Evolutionary conservation across 2,888 invertebrate genomes (phyloP).

Genomic region (Perdita meconis): DNA sequence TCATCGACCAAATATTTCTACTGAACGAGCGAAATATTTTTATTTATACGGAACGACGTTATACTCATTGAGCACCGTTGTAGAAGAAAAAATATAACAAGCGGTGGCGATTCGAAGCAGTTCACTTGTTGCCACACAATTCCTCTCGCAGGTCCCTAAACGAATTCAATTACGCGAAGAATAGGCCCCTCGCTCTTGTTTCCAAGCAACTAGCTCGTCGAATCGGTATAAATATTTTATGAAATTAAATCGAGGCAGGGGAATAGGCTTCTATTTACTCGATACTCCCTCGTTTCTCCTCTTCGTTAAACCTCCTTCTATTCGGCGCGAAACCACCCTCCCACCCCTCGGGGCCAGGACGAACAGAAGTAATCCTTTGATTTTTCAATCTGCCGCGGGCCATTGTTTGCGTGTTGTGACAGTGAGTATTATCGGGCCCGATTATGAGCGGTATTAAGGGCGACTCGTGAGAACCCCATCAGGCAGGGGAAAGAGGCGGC

Average conservation of each 20-base stretch:
- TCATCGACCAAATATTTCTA: too few species aligned
- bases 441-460: conserved; percentile 75
- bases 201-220: conserved; percentile 19
- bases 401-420: conserved; percentile 76
- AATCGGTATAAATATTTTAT: conserved; percentile 36
- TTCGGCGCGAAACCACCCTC: conserved; percentile 13
- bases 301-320: background rate
- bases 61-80: too few species aligned
- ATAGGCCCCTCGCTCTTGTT: background rate
- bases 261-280: conserved; percentile 15
- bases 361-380: conserved; percentile 62
- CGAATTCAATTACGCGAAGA: conserved; percentile 3
- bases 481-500: conserved; percentile 67
- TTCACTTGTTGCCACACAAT: conserved; percentile 2
- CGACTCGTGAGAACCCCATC: conserved; percentile 82
- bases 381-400: conserved; percentile 65
- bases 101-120: too few species aligned
- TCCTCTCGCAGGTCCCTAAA: background rate
- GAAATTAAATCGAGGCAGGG: conserved; percentile 19
- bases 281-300: background rate
- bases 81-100: too few species aligned
- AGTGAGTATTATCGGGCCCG: conserved; percentile 75
- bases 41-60: too few species aligned
- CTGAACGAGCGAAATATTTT: too few species aligned
- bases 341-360: conserved; percentile 15